Evolutionary conservation across 2,797 vertebrate species (phyloP), one percentile per base, ranked within the genome.

Genomic region (Poecilia wingei): DNA sequence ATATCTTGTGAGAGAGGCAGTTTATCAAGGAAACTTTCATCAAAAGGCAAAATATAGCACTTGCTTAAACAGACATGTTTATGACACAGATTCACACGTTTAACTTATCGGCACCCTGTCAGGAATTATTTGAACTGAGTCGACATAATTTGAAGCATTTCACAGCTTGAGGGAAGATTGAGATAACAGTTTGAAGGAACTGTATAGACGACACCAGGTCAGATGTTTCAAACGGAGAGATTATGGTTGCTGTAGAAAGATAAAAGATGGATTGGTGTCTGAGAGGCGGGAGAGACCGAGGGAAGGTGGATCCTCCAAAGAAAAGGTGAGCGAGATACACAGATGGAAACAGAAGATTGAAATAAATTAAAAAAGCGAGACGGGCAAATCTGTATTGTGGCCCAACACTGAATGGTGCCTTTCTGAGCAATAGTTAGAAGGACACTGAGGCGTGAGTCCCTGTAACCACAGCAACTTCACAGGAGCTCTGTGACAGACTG

Each of bases 361-460:
- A 76, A 84, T 53, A 84, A 72, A 84, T 53, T 81, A 31, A 78
- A 36, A 79, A 36, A 74, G 69, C 36, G 79, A 75, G 68, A 76
- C 83, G 81, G 78, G 75, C 75, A 78, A 88, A 87, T 92, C 77
- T 83, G 89, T 82, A 92, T 94, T 94, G 94, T 95, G 90, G 91
- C 89, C 85, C 79, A 82, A 86, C 88, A 88, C 91, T 96, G 95
- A 96, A 96, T 95, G 91, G 91, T 86, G 88, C 87, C 93, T 95
- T 95, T 94, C 95, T 96, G 92, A 94, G 94, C 91, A 88, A 95
- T 93, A 92, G 94, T 95, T 95, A 94, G 95, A 95, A 95, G 93
- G 92, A 95, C 95, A 95, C 93, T 90, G 94, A 94, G 92, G 94
- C 92, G 91, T 92, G 94, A 95, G 94, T 93, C 91, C 84, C 90